phyloP scores from a whole-genome alignment of 2,888 invertebrate genomes.

The Chouioia cunea region DNA sequence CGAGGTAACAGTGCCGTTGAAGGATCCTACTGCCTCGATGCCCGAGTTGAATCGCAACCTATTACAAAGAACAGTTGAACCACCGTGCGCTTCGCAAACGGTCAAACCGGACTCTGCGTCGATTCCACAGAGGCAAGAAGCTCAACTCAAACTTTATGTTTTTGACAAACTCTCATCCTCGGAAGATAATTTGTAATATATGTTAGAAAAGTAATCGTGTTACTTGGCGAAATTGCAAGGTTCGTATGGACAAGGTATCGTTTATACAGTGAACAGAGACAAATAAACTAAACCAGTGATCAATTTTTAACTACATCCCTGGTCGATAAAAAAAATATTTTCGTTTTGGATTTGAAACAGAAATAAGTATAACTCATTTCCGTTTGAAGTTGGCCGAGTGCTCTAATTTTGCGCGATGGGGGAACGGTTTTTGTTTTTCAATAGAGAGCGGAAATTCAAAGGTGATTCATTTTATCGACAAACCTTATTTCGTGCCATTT shows the following conservation, averaged over 20 bases:
- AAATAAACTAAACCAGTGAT: constrained; percentile 33
- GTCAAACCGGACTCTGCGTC: constrained; percentile 57
- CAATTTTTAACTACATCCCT: constrained; percentile 34
- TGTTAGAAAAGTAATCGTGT: not conserved
- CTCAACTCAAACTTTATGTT: constrained; percentile 63
- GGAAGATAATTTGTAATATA: constrained; percentile 63
- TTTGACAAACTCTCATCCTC: constrained; percentile 64
- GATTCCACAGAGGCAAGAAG: constrained; percentile 60
- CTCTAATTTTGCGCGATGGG: constrained; percentile 57
- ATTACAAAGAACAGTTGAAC: constrained; percentile 60
- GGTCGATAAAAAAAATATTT: constrained; percentile 45
- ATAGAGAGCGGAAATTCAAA: constrained; percentile 40
- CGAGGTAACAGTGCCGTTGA: constrained; percentile 62
- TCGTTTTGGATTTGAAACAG: no score
- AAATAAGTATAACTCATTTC: no score
- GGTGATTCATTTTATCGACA: constrained; percentile 1
- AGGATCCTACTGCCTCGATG: constrained; percentile 63
- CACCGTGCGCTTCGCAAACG: constrained; percentile 62
- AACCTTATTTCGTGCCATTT: no score
- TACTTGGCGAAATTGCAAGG: not conserved
- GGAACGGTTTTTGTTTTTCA: constrained; percentile 40
- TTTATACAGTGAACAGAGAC: constrained; percentile 41
- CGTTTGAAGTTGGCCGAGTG: constrained; percentile 60
- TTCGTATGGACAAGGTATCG: constrained; percentile 25
- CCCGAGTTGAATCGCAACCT: constrained; percentile 62